Evolutionary conservation across 2,888 invertebrate species (phyloP).

Genomic region (Drosophila imparisetae): DNA sequence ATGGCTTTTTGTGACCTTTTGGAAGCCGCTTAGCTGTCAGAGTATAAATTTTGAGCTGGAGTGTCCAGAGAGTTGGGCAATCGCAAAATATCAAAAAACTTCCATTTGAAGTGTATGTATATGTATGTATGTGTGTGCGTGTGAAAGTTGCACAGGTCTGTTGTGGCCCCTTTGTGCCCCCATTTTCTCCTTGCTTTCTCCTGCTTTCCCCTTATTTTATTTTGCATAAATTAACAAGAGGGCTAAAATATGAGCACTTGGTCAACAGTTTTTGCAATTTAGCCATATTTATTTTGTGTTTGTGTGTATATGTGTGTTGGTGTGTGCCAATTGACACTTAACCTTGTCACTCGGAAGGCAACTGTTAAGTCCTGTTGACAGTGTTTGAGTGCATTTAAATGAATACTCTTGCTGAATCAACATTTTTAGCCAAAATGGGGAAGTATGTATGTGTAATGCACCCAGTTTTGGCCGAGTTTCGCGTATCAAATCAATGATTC

Average conservation of each 20-base stretch:
- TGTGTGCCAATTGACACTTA: conserved; percentile 48
- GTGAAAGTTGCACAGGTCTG: conserved; percentile 1
- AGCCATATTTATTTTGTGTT: conserved; percentile 53
- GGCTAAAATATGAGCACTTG: conserved; percentile 45
- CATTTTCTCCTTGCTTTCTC: neutral
- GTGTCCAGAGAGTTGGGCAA: conserved; percentile 25
- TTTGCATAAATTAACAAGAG: conserved; percentile 56
- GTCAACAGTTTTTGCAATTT: conserved; percentile 53
- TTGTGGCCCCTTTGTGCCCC: neutral
- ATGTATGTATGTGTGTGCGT: conserved; percentile 2
- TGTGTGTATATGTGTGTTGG: conserved; percentile 16
- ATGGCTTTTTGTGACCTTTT: conserved; percentile 40
- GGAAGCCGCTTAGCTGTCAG: conserved; percentile 53
- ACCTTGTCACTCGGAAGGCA: conserved; percentile 27
- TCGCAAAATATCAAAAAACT: conserved; percentile 36
- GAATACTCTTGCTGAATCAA: conserved; percentile 39
- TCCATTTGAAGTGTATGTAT: conserved; percentile 10
- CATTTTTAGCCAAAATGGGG: conserved; percentile 8
- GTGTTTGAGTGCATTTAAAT: conserved; percentile 47
- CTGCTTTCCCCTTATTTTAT: conserved; percentile 43
- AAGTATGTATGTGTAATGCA: neutral
- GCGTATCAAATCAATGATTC: neutral
- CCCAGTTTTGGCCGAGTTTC: neutral
- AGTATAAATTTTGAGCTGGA: conserved; percentile 47
- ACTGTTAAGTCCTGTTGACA: conserved; percentile 40